Conservation (phyloP, 1,140 invertebrate species). For the Eriocheir sinensis region DNA sequence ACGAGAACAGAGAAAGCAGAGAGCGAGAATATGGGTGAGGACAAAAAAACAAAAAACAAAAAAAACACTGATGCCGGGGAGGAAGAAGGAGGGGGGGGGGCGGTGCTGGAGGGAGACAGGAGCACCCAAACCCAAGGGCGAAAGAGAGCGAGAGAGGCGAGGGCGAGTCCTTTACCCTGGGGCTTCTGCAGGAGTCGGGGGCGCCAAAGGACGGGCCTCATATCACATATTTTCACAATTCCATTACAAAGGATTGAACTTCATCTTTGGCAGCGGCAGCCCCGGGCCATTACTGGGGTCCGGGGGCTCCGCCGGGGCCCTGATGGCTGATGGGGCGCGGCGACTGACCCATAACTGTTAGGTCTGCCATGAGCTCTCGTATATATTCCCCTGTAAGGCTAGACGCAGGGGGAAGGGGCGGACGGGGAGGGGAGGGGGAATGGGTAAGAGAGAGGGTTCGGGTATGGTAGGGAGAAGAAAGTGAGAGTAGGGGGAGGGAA, state of each 20-base stretch:
- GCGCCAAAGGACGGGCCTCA: constrained; percentile 58
- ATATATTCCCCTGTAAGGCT: constrained; percentile 43
- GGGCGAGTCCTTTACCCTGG: not conserved
- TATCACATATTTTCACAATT: constrained; percentile 77
- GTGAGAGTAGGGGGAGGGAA: no score
- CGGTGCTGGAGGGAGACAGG: not conserved
- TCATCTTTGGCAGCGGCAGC: constrained; percentile 64
- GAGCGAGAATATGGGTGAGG: not conserved
- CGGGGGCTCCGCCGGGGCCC: not conserved
- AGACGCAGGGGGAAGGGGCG: not conserved
- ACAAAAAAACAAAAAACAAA: not conserved
- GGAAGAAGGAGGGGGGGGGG: not conserved
- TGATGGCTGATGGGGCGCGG: constrained; percentile 34
- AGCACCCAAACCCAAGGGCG: not conserved
- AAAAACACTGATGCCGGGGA: not conserved
- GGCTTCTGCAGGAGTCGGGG: not conserved
- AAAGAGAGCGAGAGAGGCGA: not conserved
- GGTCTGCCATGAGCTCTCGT: not conserved
- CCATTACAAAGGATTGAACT: constrained; percentile 76
- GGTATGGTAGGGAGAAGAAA: no score
- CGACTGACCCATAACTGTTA: constrained; percentile 64
- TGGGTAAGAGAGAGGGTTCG: no score
- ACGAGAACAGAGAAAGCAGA: not conserved
- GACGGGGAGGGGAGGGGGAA: not conserved
- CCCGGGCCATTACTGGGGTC: constrained; percentile 53